phyloP scores from a whole-genome alignment of 2,888 invertebrate genomes.

The Euphydryas editha region DNA sequence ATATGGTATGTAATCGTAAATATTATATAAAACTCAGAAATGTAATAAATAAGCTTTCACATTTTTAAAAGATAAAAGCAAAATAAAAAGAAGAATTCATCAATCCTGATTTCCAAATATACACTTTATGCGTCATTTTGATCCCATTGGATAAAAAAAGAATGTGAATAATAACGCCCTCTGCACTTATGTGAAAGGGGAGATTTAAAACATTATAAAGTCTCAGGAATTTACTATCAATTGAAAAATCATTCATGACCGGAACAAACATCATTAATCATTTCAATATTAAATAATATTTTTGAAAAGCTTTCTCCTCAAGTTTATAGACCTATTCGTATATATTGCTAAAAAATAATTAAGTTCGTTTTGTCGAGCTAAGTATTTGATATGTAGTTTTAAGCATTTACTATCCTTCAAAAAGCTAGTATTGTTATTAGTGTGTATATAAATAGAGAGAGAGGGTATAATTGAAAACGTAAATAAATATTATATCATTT shows the following conservation, averaged over 20 bases:
- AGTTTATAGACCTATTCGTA: background rate
- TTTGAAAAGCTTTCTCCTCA: slow-evolving; percentile 9
- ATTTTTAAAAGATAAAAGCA: background rate
- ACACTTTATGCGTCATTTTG: slow-evolving; percentile 16
- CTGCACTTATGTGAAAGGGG: slow-evolving; percentile 59
- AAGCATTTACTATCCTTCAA: background rate
- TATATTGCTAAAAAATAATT: too few relatives aligned
- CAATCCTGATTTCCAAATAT: slow-evolving; percentile 11
- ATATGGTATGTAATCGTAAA: background rate
- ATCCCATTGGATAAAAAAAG: slow-evolving; percentile 51
- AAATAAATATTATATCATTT: slow-evolving; percentile 10
- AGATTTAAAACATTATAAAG: slow-evolving; percentile 63
- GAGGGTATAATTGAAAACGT: background rate
- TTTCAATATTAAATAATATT: slow-evolving; percentile 52
- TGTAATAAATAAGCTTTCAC: background rate
- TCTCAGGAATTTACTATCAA: slow-evolving; percentile 67
- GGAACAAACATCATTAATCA: slow-evolving; percentile 76
- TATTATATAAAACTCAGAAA: background rate
- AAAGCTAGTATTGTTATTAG: background rate
- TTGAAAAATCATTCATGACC: slow-evolving; percentile 67
- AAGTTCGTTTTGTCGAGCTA: too few relatives aligned
- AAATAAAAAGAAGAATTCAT: background rate
- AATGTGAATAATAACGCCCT: slow-evolving; percentile 48
- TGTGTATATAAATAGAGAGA: background rate
- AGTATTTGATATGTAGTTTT: background rate